Base-by-base conservation (phyloP, 2,113 vertebrate genomes). In the Tupaia chinensis region DNA sequence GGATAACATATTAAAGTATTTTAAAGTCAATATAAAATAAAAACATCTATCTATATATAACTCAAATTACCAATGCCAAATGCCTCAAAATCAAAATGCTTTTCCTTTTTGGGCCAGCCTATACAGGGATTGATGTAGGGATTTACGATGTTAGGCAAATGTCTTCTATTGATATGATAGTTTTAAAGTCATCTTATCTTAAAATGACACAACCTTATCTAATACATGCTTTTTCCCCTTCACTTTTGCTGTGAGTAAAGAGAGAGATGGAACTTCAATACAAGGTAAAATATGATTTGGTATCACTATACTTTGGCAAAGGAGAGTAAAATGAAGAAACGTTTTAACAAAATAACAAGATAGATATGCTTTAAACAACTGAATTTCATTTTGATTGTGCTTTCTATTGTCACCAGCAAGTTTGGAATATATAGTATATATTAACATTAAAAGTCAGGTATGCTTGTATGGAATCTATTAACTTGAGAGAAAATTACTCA, bases 381-480 rank as follows among this genome's bases (percentile, higher is more conserved):
- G 93, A 93, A 97, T 97, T 98, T 97, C 98, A 97, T 96, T 98
- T 97, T 98, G 97, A 97, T 78, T 96, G 96, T 93, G 93, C 87
- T 97, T 98, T 93, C 96, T 93, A 97, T 95, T 87, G 86, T 97
- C 97, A 97, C 77, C 77, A 96, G 93, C 76, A 96, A 97, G 95
- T 98, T 95, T 91, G 92, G 98, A 98, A 98, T 96, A 96, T 98
- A 95, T 79, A 97, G 94, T 89, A 97, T 97, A 97, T 8, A 78
- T 93, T 98, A 98, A 97, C 96, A 97, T 97, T 97, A 98, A 98
- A 98, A 97, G 97, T 96, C 96, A 98, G 98, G 97, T 98, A 96
- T 87, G 94, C 95, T 97, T 95, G 89, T 97, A 79, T 95, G 86
- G 97, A 96, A 98, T 96, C 96, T 98, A 98, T 98, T 98, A 98